Percentiles rank a stretch among this genome's conserved stretches.
These are phyloP conservation scores for Palythoa heliodiscus DNA, from an alignment of 92 coral and sea anemone species.

Conservation along the genomic window DNA sequence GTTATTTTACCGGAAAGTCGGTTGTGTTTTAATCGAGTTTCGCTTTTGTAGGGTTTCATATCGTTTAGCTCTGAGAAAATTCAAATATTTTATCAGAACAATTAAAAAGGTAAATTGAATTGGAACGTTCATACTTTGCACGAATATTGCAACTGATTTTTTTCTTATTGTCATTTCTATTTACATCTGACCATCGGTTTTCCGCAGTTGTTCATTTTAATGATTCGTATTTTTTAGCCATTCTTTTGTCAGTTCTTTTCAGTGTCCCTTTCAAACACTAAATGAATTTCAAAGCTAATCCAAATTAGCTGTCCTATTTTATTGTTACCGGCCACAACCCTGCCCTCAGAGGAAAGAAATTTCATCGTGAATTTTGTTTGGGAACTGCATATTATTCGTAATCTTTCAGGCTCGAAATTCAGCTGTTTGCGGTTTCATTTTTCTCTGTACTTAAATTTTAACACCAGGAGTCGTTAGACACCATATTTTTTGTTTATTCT, in stretches of 20 bases:
- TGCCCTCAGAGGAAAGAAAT: constrained; percentile 1
- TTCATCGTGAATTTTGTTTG: constrained; percentile 24
- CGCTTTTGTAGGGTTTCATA: constrained; percentile 22
- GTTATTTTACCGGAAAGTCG: constrained; percentile 14
- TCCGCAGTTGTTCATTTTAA: constrained; percentile 26
- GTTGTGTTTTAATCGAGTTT: constrained; percentile 30
- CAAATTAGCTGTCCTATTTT: constrained; percentile 4
- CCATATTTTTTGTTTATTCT: constrained; percentile 22
- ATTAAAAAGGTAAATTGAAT: background rate
- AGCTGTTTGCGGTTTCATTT: constrained; percentile 41
- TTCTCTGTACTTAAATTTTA: background rate
- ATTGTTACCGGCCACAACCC: constrained; percentile 19
- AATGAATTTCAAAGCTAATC: background rate
- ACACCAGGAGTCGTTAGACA: background rate
- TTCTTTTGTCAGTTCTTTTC: background rate
- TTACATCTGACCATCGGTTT: constrained; percentile 17
- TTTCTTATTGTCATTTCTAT: background rate
- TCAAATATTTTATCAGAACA: constrained; percentile 7
- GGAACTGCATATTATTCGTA: constrained; percentile 18
- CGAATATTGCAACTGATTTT: background rate
- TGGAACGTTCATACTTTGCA: background rate
- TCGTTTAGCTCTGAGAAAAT: constrained; percentile 3
- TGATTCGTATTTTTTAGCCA: background rate
- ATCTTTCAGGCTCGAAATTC: background rate
- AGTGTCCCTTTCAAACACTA: background rate